Evolutionary conservation across 2,888 invertebrate species (phyloP).

Genomic region (Lasioglossum figueresi): DNA sequence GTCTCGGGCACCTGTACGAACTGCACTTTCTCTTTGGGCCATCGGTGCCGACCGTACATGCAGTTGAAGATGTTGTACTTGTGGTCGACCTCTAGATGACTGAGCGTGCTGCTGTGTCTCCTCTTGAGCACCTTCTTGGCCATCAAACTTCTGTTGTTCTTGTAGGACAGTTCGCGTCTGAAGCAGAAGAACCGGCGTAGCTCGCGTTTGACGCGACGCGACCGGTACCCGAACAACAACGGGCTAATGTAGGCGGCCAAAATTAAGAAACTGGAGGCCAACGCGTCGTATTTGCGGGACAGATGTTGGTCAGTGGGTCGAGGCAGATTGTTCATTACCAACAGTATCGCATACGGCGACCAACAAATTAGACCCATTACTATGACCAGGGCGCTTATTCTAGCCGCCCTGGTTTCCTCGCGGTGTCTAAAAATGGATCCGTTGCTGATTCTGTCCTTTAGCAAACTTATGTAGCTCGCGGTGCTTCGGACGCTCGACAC

Average conservation of each 20-base stretch:
- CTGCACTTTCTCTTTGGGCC: constrained; percentile 84
- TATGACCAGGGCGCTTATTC: constrained; percentile 92
- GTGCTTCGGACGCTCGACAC: constrained; percentile 84
- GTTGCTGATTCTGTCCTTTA: constrained; percentile 92
- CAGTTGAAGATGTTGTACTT: constrained; percentile 82
- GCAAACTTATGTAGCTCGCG: constrained; percentile 89
- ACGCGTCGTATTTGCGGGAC: constrained; percentile 79
- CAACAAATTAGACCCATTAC: constrained; percentile 88
- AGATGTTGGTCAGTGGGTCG: constrained; percentile 68
- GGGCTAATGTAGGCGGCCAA: constrained; percentile 89
- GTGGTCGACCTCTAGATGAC: constrained; percentile 75
- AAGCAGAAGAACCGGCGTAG: constrained; percentile 85
- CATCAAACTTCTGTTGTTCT: constrained; percentile 83
- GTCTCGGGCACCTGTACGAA: constrained; percentile 85
- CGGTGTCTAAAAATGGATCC: constrained; percentile 93
- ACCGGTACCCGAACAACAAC: constrained; percentile 91
- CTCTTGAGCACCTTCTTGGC: constrained; percentile 83
- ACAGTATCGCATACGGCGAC: constrained; percentile 84
- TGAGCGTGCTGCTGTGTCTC: constrained; percentile 77
- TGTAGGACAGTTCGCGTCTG: constrained; percentile 79
- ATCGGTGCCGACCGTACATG: constrained; percentile 79
- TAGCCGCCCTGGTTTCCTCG: constrained; percentile 95
- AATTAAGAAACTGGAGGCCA: constrained; percentile 83
- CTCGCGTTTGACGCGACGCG: constrained; percentile 87
- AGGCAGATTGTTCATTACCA: constrained; percentile 84